A percentile compares a stretch with the other conserved stretches of the same genome.
Evolutionary conservation across 2,797 vertebrate species (phyloP).

Genomic region (Manis javanica): DNA sequence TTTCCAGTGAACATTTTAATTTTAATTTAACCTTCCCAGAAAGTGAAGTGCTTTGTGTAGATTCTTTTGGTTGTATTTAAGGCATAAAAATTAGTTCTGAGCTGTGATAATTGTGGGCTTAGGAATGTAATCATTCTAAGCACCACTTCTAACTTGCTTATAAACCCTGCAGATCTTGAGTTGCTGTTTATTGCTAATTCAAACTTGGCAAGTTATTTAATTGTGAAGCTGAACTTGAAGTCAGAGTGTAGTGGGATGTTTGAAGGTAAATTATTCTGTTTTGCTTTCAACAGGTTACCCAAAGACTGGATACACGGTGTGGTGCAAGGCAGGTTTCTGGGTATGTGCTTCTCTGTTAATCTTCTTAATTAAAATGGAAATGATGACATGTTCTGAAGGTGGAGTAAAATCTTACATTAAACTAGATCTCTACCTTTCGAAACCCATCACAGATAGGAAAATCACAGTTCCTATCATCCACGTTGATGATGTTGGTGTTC

Average conservation of each 20-base stretch:
- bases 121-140: conserved; percentile 79
- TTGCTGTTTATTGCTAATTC: conserved; percentile 75
- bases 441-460: background rate
- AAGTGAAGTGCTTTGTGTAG: conserved; percentile 78
- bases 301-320: background rate
- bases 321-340: background rate
- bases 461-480: background rate
- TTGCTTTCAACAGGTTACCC: conserved; percentile 41
- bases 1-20: conserved; percentile 75
- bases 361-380: conserved; percentile 43
- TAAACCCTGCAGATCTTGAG: conserved; percentile 64
- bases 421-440: background rate
- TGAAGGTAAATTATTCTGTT: conserved; percentile 7
- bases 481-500: background rate
- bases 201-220: conserved; percentile 73
- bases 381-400: background rate
- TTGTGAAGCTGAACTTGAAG: conserved; percentile 64
- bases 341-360: background rate
- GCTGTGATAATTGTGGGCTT: conserved; percentile 81
- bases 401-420: background rate
- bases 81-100: conserved; percentile 82
- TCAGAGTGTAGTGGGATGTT: background rate
- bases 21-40: conserved; percentile 79
- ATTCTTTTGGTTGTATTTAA: conserved; percentile 78
- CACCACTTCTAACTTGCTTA: conserved; percentile 77